phyloP scores from a whole-genome alignment of 2,888 invertebrate species.

The Eupeodes latifasciatus region DNA sequence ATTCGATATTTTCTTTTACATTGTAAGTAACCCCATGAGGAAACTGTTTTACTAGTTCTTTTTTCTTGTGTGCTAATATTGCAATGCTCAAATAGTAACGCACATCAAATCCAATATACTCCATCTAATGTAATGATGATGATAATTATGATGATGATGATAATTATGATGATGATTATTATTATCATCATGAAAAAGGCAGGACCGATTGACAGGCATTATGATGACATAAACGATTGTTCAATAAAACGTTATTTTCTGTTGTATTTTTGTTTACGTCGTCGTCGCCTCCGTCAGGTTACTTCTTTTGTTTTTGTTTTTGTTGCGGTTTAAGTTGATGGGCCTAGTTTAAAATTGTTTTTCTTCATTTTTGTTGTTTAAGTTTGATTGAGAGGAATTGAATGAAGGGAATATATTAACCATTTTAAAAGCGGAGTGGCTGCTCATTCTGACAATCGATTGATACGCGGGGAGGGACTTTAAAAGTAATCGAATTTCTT shows the following conservation, averaged over 20 bases:
- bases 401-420: slow-evolving; percentile 39
- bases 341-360: slow-evolving; percentile 35
- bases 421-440: slow-evolving; percentile 8
- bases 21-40: too few relatives aligned
- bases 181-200: slow-evolving; percentile 6
- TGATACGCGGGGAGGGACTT: slow-evolving; percentile 20
- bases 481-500: slow-evolving; percentile 39
- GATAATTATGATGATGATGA: slow-evolving; percentile 4
- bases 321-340: slow-evolving; percentile 31
- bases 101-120: slow-evolving; percentile 21
- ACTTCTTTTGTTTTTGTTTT: not conserved
- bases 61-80: not conserved
- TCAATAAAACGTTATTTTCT: slow-evolving; percentile 53
- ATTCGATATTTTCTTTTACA: not conserved
- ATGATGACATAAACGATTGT: slow-evolving; percentile 69
- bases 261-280: not conserved
- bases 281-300: slow-evolving; percentile 19
- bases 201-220: slow-evolving; percentile 50
- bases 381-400: slow-evolving; percentile 4
- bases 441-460: slow-evolving; percentile 37
- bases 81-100: slow-evolving; percentile 2
- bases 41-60: not conserved
- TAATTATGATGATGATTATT: slow-evolving; percentile 2
- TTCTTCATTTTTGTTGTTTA: not conserved
- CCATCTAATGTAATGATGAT: slow-evolving; percentile 25